phyloP scores from a whole-genome alignment of 2,113 vertebrate species.

The Cottus gobio region DNA sequence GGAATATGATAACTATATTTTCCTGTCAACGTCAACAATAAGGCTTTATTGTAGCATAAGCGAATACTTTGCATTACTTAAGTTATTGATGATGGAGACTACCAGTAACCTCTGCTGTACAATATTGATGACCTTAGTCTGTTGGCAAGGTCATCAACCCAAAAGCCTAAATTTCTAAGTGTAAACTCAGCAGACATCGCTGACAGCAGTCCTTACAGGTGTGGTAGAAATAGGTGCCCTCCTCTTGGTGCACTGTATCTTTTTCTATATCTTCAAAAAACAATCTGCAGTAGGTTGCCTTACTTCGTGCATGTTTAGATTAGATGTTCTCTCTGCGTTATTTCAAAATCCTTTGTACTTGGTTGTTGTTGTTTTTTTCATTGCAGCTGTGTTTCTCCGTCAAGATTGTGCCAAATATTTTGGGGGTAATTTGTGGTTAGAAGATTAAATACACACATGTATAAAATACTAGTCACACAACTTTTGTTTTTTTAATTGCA shows the following conservation, averaged over 20 bases:
- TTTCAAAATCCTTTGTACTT: slow-evolving; percentile 77
- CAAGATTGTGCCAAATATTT: slow-evolving; percentile 74
- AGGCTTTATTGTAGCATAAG: slow-evolving; percentile 79
- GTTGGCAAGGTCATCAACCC: slow-evolving; percentile 24
- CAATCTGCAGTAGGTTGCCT: slow-evolving; percentile 94
- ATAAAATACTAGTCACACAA: slow-evolving; percentile 64
- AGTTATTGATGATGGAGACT: slow-evolving; percentile 56
- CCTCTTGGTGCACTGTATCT: slow-evolving; percentile 73
- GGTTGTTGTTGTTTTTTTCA: slow-evolving; percentile 59
- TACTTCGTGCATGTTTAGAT: slow-evolving; percentile 94
- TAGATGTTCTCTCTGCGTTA: slow-evolving; percentile 86
- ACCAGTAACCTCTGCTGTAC: slow-evolving; percentile 62
- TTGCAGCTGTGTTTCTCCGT: slow-evolving; percentile 68
- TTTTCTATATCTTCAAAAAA: slow-evolving; percentile 88
- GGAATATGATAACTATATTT: slow-evolving; percentile 80
- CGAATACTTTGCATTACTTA: slow-evolving; percentile 68
- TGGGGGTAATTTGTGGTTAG: slow-evolving; percentile 70
- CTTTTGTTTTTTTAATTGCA: slow-evolving; percentile 48
- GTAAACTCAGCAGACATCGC: slow-evolving; percentile 49
- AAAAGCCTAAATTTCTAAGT: slow-evolving; percentile 48
- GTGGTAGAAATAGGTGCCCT: slow-evolving; percentile 78
- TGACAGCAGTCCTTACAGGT: slow-evolving; percentile 65
- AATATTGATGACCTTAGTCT: slow-evolving; percentile 63
- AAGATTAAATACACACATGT: slow-evolving; percentile 66
- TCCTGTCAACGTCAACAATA: slow-evolving; percentile 67